Base-by-base conservation (phyloP, 1,140 invertebrate genomes). In the Drosophila kanapiae region DNA sequence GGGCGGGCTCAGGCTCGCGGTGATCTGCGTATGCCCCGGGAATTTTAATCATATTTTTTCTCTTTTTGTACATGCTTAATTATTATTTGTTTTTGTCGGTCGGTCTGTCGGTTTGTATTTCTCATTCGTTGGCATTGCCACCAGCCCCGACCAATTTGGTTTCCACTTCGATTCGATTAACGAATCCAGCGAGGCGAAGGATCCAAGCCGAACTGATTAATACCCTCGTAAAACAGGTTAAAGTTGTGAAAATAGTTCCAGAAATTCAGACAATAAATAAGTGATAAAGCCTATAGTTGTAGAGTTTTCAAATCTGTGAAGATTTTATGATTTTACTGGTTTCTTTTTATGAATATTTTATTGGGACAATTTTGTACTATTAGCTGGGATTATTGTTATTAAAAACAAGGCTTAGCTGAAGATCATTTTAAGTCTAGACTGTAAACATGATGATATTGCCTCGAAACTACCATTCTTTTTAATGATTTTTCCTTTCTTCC, bases 61-160 rank as follows among this genome's bases (percentile, higher is more conserved):
- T 38, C 4, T 47, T 47, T 56, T 29, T n/a, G 27, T 65, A 70
- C 69, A 63, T 61, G 58, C 76, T 68, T 82, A 82, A 75, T 77
- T 71, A 64, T 77, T 71, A 60, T 71, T 69, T 70, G 45, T 68
- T 63, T 57, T 70, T 72, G 13, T 27, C 48, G 48, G 16, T 53
- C 18, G 48, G 16, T 53, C 18, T 70, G 29, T 62, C 48, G 42
- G 49, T 74, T 68, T 74, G 45, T 58, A 43, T 49, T 49, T 67
- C 49, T 38, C 54, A 68, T 82, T 65, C 78, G 23, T 56, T 75
- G 23, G 59, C 56, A 56, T 69, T 58, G 62, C 48, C 54, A 61
- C 45, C n/a, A n/a, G n/a, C n/a, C n/a, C n/a, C n/a, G n/a, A n/a
- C n/a, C 68, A 75, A 82, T 82, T 81, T 76, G 78, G 84, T 85